phyloP scores from a whole-genome alignment of 2,888 invertebrate species.

The Ormyrus labotus region DNA sequence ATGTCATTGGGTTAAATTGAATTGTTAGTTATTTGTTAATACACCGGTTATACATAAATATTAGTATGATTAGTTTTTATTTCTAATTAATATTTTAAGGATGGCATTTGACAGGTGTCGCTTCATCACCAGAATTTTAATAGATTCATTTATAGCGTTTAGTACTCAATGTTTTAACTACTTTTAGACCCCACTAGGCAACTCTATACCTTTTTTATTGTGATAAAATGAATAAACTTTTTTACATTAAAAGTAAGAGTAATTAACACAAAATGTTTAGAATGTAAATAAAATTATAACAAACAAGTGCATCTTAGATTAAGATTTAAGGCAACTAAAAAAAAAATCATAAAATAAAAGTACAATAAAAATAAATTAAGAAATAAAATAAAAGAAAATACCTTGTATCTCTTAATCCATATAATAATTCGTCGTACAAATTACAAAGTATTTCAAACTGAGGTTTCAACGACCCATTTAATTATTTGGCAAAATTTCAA shows the following conservation, averaged over 20 bases:
- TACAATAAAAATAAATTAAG: not conserved
- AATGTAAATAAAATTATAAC: not conserved
- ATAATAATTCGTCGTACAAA: too few relatives aligned
- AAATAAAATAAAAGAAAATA: conserved; percentile 59
- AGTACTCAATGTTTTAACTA: too few relatives aligned
- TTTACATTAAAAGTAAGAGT: not conserved
- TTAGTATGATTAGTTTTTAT: not conserved
- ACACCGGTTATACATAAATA: too few relatives aligned
- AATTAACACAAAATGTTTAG: not conserved
- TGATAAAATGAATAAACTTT: too few relatives aligned
- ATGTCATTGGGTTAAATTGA: conserved; percentile 65
- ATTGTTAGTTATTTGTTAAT: conserved; percentile 11
- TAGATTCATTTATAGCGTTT: not conserved
- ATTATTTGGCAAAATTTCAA: too few relatives aligned
- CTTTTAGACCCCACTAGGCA: too few relatives aligned
- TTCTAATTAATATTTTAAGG: not conserved
- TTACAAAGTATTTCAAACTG: too few relatives aligned
- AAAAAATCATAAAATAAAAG: not conserved
- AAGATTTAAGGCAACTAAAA: not conserved
- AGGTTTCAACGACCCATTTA: too few relatives aligned
- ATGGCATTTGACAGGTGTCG: too few relatives aligned
- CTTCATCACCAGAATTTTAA: not conserved
- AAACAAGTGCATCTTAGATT: not conserved
- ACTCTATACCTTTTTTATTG: too few relatives aligned
- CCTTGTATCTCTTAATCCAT: not conserved